A percentile compares a stretch with the other conserved stretches of the same genome.
These are phyloP conservation scores for Thunnus albacares DNA, from an alignment of 2,797 vertebrate genomes.

Conservation along the genomic window DNA sequence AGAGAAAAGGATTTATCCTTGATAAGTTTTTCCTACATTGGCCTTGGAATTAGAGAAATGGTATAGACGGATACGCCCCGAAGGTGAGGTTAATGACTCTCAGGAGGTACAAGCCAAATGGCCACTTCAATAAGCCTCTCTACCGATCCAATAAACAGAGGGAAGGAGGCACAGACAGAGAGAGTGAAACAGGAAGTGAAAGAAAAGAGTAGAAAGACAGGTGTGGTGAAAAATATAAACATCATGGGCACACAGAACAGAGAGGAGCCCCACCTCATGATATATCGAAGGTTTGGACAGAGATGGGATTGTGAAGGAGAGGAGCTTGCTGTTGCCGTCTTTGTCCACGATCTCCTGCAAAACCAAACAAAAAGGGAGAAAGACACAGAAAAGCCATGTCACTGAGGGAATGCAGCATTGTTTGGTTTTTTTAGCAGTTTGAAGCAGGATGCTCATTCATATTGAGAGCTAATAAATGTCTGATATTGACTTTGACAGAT, in stretches of 20 bases:
- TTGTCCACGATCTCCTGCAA: constrained; percentile 98
- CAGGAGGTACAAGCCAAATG: constrained; percentile 27
- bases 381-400: constrained; percentile 24
- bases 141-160: neutral
- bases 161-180: neutral
- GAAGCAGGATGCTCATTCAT: neutral
- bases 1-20: neutral
- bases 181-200: neutral
- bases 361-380: constrained; percentile 25
- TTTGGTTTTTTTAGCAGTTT: constrained; percentile 3
- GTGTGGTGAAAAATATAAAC: neutral
- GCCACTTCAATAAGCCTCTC: constrained; percentile 16
- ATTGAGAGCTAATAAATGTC: neutral
- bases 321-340: constrained; percentile 97
- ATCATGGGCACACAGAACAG: neutral
- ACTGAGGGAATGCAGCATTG: neutral
- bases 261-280: constrained; percentile 90
- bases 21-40: neutral
- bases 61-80: neutral
- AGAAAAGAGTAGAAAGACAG: neutral
- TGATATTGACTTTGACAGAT: constrained; percentile 51
- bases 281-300: constrained; percentile 99
- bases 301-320: constrained; percentile 98
- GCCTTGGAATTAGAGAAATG: neutral
- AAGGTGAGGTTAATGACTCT: constrained; percentile 36